Base-by-base conservation (phyloP, 2,113 vertebrate species). In the Grantiella picta region DNA sequence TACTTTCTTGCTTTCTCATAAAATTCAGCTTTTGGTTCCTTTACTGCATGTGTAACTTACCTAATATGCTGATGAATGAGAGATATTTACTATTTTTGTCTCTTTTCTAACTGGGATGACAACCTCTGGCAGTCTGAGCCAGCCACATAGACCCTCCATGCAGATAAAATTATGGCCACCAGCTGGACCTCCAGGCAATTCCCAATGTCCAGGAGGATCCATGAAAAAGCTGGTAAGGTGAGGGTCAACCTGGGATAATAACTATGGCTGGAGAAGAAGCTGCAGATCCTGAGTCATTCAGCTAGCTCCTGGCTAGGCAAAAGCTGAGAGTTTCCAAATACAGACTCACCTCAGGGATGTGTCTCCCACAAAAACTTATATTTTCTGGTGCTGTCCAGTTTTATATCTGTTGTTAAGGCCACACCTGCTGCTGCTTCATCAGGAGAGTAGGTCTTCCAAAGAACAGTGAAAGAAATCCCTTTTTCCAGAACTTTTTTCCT, bases 21-120 rank as follows among this genome's bases (percentile, higher is more conserved):
- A 73, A 92, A 80, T 44, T 83, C 29, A 44, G 20, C 53, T 87
- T 82, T 54, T 91, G n/a, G 1, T 57, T 92, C 52, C 47, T 92
- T 92, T n/a, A 56, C 18, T 42, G 24, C 29, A 6, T 47, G 21
- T 1, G 1, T 33, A 42, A 66, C 35, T 54, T 66, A 60, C 1
- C n/a, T 45, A 47, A 82, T 35, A 22, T 21, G 52, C 28, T 53
- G 42, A 33, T 64, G 28, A 86, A 76, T 15, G 25, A 54, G 40
- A 38, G 4, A 15, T 6, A 63, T 42, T 82, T 64, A 36, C 33
- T 7, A 27, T 63, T 71, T 82, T 72, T 15, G 7, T 52, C n/a
- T 23, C 17, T 79, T 57, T 84, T 68, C 76, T 72, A 18, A 44
- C 52, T 25, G 11, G 18, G 3, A 8, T 36, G 17, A 47, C 18